Percentiles rank a stretch among this genome's conserved stretches.
Conservation (phyloP, 2,113 vertebrate species). For the Colossoma macropomum region DNA sequence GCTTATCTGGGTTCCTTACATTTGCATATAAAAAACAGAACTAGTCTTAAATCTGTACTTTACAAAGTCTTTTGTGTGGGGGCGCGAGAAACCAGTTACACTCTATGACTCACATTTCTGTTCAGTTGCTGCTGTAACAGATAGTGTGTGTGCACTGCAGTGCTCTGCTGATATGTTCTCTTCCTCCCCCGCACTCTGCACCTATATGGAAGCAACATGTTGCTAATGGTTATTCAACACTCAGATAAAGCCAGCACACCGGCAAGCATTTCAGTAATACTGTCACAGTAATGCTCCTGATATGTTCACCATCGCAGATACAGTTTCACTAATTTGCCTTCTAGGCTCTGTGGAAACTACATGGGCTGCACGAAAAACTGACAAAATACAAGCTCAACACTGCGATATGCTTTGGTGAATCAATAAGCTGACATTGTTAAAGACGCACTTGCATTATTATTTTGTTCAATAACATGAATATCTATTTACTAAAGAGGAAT, state of each 20-base stretch:
- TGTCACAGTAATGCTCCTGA: neutral
- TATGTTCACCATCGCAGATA: too few relatives aligned
- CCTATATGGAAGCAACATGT: conserved; percentile 55
- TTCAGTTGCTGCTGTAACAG: conserved; percentile 38
- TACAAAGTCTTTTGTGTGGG: neutral
- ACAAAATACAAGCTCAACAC: too few relatives aligned
- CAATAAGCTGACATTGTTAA: too few relatives aligned
- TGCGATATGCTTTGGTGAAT: too few relatives aligned
- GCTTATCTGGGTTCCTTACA: neutral
- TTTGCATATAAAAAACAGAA: neutral
- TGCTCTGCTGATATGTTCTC: conserved; percentile 63
- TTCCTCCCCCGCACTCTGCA: conserved; percentile 76
- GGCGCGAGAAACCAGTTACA: conserved; percentile 6
- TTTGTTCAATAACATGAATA: too few relatives aligned
- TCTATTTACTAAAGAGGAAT: too few relatives aligned
- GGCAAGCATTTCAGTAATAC: neutral
- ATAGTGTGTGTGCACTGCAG: conserved; percentile 32
- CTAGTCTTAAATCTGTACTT: neutral
- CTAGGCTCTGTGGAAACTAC: neutral
- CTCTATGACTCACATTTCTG: conserved; percentile 65
- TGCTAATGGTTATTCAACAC: neutral
- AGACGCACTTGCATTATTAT: too few relatives aligned
- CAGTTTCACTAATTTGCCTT: neutral
- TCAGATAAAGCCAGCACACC: neutral
- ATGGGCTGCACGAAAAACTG: neutral